These are phyloP conservation scores for Drosophila nr. fundita DNA, from an alignment of 2,888 invertebrate species.

Conservation along the genomic window DNA sequence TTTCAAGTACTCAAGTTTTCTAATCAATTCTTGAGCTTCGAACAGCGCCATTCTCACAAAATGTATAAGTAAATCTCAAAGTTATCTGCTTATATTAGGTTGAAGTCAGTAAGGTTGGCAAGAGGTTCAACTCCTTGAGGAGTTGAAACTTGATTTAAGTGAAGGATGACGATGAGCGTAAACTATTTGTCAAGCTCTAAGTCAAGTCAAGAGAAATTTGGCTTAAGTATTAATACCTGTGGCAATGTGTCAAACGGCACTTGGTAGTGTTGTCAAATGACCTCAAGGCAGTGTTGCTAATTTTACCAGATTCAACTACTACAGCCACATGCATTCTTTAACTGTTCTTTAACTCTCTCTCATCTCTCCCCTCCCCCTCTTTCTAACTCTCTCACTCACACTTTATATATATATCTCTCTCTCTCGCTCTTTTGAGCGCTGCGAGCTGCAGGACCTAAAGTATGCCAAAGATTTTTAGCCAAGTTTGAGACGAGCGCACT, in stretches of 20 bases:
- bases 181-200: not conserved
- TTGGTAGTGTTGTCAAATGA: conserved; percentile 58
- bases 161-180: not conserved
- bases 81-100: not conserved
- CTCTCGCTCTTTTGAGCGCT: not conserved
- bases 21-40: not conserved
- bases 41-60: not conserved
- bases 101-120: not conserved
- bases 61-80: not conserved
- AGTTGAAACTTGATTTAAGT: not conserved
- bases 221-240: conserved; percentile 49
- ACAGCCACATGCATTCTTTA: conserved; percentile 11
- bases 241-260: conserved; percentile 54
- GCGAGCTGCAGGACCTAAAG: conserved; percentile 27
- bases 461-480: conserved; percentile 48
- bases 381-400: not conserved
- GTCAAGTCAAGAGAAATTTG: conserved; percentile 9
- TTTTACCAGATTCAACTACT: conserved; percentile 48
- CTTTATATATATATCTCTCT: too few species aligned
- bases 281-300: conserved; percentile 59
- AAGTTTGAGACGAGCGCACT: conserved; percentile 11
- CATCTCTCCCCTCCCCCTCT: not conserved
- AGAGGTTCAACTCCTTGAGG: not conserved
- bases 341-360: conserved; percentile 6
- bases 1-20: not conserved